These are phyloP conservation scores for Merluccius polli DNA, from an alignment of 2,797 vertebrate genomes.

Conservation along the genomic window DNA sequence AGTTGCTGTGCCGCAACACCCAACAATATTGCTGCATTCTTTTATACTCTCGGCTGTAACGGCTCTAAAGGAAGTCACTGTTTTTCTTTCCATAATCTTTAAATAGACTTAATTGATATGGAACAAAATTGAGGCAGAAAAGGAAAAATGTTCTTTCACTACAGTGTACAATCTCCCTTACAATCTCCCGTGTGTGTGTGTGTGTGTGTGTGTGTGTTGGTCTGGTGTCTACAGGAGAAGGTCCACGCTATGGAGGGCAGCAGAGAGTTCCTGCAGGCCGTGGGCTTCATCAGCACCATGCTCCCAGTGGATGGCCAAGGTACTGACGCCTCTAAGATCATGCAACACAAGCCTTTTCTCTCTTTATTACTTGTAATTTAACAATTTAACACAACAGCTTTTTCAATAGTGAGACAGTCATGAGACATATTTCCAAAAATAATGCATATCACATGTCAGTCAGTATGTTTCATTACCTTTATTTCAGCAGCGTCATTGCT, in stretches of 20 bases:
- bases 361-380: not conserved
- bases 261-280: constrained; percentile 83
- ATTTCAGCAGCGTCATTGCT: too few relatives aligned
- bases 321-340: constrained; percentile 37
- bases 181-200: not conserved
- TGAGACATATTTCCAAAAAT: too few relatives aligned
- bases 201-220: not conserved
- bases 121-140: too few relatives aligned
- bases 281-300: constrained; percentile 81
- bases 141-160: not conserved
- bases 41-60: too few relatives aligned
- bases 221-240: constrained; percentile 76
- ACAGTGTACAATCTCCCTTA: not conserved
- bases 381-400: too few relatives aligned
- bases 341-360: constrained; percentile 7
- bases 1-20: not conserved
- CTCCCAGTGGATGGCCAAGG: constrained; percentile 82
- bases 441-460: too few relatives aligned
- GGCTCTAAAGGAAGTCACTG: too few relatives aligned
- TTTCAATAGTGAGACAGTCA: too few relatives aligned
- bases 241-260: constrained; percentile 82
- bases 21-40: not conserved
- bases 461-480: too few relatives aligned
- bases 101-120: too few relatives aligned
- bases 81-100: not conserved